Base-by-base conservation (phyloP, 2,113 vertebrate genomes). In the Chaenocephalus aceratus region DNA sequence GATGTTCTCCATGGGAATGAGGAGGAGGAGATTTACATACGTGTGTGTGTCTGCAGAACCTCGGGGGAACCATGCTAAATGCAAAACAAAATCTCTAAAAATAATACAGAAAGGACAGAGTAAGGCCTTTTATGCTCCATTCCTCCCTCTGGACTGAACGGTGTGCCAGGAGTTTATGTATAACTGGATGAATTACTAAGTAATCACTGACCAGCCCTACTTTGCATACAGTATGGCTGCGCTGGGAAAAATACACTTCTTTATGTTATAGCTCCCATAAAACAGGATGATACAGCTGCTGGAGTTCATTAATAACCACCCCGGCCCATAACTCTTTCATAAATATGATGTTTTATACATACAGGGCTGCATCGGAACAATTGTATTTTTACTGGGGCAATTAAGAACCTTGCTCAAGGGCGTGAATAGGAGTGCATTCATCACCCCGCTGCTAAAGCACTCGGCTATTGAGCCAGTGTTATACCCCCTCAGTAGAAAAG, bases 381-480 rank as follows among this genome's bases (percentile, higher is more conserved):
- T 79, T 85, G 73, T 86, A 72, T 75, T 85, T 90, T 92, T 85
- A 87, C 87, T 77, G 74, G 84, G 75, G 82, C 88, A 93, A 92
- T 94, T 92, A 91, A 87, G 90, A 86, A 77, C 89, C 75, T 91
- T 87, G 86, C 87, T 90, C 92, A 94, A 93, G 94, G 92, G 89
- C 86, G 86, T 67, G 73, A 85, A 88, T 80, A 83, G 36, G 57
- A 74, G 83, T 72, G 77, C 87, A 91, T 86, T 86, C 73, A 88
- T 91, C 62, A 82, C 80, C 46, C 63, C 0, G 1, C 69, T 86
- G 89, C 89, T 93, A 91, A 92, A 90, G 90, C 92, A 88, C 83
- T 64, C 49, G 82, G 72, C 77, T 82, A 60, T 75, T 92, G 90
- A 87, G 88, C 87, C 79, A 16, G 67, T 75, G 78, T 64, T 85